Evolutionary conservation across 2,888 invertebrate species (phyloP).

Genomic region (Coecobrya sp.): DNA sequence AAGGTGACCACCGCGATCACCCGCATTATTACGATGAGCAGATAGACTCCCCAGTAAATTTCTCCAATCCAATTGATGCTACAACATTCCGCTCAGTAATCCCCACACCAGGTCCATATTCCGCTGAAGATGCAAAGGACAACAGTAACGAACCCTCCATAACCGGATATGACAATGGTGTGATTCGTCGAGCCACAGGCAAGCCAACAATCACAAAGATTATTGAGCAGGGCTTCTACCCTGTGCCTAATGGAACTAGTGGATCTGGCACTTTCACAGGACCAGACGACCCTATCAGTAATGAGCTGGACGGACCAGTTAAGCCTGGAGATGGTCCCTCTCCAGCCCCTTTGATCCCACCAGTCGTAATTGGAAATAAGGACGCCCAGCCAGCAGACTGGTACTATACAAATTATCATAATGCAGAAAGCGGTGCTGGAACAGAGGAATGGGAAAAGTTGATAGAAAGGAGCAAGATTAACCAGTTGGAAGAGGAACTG

Average conservation of each 20-base stretch:
- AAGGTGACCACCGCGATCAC: slow-evolving; percentile 11
- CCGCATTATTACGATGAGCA: slow-evolving; percentile 72
- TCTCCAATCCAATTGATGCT: slow-evolving; percentile 85
- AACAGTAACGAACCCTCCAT: slow-evolving; percentile 41
- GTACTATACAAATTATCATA: slow-evolving; percentile 96
- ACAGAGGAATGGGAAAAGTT: slow-evolving; percentile 84
- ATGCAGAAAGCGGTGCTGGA: slow-evolving; percentile 86
- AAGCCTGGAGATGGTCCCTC: slow-evolving; percentile 50
- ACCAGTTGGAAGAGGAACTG: slow-evolving; percentile 69
- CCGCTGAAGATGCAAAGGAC: slow-evolving; percentile 50
- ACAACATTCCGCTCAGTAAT: slow-evolving; percentile 67
- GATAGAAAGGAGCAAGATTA: slow-evolving; percentile 83
- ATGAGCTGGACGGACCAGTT: slow-evolving; percentile 76
- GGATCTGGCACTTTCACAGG: slow-evolving; percentile 46
- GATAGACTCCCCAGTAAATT: slow-evolving; percentile 82
- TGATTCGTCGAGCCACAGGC: slow-evolving; percentile 80
- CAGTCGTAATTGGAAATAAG: slow-evolving; percentile 85
- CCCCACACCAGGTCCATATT: slow-evolving; percentile 63
- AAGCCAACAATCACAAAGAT: slow-evolving; percentile 86
- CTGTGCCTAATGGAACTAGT: slow-evolving; percentile 75
- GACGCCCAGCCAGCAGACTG: slow-evolving; percentile 88
- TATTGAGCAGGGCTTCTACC: slow-evolving; percentile 76
- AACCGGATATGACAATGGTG: slow-evolving; percentile 58
- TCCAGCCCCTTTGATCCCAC: slow-evolving; percentile 82
- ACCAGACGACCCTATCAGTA: slow-evolving; percentile 72